Conservation (phyloP, 1,140 invertebrate genomes). For the Aculops lycopersici region DNA sequence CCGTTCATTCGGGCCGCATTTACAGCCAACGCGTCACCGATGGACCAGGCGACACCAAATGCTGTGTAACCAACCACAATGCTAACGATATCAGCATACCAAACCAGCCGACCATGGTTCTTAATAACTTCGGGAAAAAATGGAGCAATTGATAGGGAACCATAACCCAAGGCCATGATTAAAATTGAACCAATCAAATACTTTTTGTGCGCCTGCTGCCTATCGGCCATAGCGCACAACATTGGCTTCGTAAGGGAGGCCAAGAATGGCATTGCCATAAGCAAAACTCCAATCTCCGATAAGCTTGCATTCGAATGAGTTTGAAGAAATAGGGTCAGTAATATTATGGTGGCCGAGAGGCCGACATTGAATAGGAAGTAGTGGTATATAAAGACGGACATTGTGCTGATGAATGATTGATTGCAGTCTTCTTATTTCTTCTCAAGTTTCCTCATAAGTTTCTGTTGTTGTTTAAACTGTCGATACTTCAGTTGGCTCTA, state of each 20-base stretch:
- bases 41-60: neutral
- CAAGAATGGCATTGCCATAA: neutral
- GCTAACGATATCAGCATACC: neutral
- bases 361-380: neutral
- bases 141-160: neutral
- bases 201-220: neutral
- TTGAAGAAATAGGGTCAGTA: neutral
- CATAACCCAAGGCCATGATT: neutral
- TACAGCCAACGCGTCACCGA: neutral
- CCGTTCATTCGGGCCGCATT: neutral
- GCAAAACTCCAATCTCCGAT: neutral
- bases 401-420: too few species aligned
- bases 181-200: neutral
- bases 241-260: neutral
- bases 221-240: neutral
- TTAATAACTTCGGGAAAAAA: neutral
- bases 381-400: neutral
- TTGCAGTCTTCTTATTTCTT: too few species aligned
- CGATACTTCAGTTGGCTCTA: too few species aligned
- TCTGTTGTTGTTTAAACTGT: too few species aligned
- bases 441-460: too few species aligned
- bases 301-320: neutral
- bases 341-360: neutral
- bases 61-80: neutral
- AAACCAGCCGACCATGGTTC: neutral